Evolutionary conservation across 2,797 vertebrate species (phyloP).

Genomic region (Darevskia nairensis): DNA sequence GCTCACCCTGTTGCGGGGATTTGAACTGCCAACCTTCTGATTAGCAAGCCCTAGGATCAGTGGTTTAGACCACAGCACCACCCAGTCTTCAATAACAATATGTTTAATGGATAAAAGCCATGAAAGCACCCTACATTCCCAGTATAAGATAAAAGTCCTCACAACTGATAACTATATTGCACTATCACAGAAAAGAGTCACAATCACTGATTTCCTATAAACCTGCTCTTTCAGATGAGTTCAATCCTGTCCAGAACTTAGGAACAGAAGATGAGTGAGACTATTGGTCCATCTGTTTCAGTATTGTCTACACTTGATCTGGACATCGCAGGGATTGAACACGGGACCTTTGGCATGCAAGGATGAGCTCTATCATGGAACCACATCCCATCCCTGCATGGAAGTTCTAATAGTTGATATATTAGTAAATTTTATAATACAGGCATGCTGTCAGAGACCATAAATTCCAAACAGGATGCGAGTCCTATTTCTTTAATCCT

Average conservation of each 20-base stretch:
- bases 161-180: neutral
- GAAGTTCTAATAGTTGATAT: neutral
- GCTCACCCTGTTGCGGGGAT: accelerated
- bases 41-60: no score
- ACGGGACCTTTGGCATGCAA: no score
- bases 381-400: neutral
- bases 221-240: neutral
- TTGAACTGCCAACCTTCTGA: no score
- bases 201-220: neutral
- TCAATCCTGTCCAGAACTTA: neutral
- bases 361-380: no score
- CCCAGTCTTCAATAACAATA: neutral
- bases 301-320: no score
- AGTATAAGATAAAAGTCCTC: neutral
- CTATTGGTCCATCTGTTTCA: no score
- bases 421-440: neutral
- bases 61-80: no score
- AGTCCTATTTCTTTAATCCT: neutral
- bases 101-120: neutral
- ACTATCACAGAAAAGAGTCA: neutral
- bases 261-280: no score
- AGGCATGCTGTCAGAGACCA: neutral
- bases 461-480: neutral
- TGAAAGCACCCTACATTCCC: neutral
- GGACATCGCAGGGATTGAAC: no score